Conservation (phyloP, 2,113 vertebrate genomes). For the Symphodus melops region DNA sequence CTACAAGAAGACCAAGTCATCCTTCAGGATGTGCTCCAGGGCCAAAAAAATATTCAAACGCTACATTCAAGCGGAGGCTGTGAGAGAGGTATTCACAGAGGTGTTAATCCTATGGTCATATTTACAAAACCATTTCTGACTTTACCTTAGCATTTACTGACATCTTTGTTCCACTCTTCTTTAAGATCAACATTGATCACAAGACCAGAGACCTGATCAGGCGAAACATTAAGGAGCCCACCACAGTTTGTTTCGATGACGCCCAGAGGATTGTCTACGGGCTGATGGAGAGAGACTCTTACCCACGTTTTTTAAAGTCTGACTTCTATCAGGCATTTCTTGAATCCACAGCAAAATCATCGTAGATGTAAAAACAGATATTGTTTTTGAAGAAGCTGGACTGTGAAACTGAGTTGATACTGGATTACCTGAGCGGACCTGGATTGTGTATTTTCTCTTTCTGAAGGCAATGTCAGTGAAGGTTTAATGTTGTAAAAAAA, state of each 20-base stretch:
- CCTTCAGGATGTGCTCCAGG: constrained; percentile 73
- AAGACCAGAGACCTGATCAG: constrained; percentile 83
- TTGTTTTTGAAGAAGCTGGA: background rate
- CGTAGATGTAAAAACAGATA: constrained; percentile 64
- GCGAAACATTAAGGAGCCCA: constrained; percentile 83
- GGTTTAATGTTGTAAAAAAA: too few species aligned
- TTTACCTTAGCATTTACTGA: background rate
- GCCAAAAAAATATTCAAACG: constrained; percentile 85
- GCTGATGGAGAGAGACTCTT: constrained; percentile 92
- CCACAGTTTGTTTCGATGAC: constrained; percentile 85
- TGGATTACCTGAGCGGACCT: constrained; percentile 24
- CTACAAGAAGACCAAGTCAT: constrained; percentile 80
- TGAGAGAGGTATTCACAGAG: constrained; percentile 79
- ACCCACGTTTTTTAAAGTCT: constrained; percentile 89
- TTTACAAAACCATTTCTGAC: background rate
- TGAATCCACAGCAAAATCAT: constrained; percentile 79
- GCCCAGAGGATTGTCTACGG: constrained; percentile 88
- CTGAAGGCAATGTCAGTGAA: background rate
- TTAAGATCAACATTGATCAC: constrained; percentile 92
- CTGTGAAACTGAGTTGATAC: constrained; percentile 11
- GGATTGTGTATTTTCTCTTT: constrained; percentile 1
- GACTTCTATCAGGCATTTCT: constrained; percentile 87
- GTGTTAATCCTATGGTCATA: background rate
- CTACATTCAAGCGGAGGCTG: constrained; percentile 81
- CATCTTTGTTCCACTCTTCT: constrained; percentile 29